Percentiles rank a stretch among this genome's conserved stretches.
Evolutionary conservation across 35 echinoderm and acorn worm species (phyloP).

Genomic region (Nesometra sesokonis): DNA sequence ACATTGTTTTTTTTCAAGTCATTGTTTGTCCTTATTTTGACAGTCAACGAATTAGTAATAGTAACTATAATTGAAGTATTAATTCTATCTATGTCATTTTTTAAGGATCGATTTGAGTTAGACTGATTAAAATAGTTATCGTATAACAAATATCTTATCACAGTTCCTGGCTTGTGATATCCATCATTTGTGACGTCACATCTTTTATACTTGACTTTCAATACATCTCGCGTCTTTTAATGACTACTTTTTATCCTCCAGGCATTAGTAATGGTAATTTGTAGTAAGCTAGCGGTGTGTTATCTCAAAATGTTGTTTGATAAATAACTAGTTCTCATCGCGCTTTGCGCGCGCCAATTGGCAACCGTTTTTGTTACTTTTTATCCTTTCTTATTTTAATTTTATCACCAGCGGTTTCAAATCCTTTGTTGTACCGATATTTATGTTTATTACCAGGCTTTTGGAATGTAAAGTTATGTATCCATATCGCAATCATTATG

Average conservation of each 20-base stretch:
- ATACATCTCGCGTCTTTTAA: neutral
- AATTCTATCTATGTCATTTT: neutral
- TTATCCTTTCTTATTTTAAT: neutral
- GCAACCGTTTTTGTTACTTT: neutral
- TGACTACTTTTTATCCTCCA: neutral
- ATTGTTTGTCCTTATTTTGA: neutral
- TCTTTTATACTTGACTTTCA: neutral
- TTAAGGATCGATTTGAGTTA: neutral
- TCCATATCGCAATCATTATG: no score
- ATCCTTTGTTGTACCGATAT: neutral
- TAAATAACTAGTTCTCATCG: neutral
- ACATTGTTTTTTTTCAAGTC: neutral
- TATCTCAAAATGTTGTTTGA: neutral
- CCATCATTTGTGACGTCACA: neutral
- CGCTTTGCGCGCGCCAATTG: neutral
- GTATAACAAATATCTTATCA: neutral
- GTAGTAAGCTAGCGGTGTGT: neutral
- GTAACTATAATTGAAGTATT: neutral
- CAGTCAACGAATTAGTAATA: neutral
- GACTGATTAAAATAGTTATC: neutral
- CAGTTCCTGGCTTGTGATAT: neutral
- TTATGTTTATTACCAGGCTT: neutral
- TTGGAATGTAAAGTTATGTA: neutral
- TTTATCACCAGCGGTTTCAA: neutral
- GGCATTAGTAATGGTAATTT: neutral